Conservation (phyloP, 2,113 vertebrate species). For the Sclerurus mexicanus region DNA sequence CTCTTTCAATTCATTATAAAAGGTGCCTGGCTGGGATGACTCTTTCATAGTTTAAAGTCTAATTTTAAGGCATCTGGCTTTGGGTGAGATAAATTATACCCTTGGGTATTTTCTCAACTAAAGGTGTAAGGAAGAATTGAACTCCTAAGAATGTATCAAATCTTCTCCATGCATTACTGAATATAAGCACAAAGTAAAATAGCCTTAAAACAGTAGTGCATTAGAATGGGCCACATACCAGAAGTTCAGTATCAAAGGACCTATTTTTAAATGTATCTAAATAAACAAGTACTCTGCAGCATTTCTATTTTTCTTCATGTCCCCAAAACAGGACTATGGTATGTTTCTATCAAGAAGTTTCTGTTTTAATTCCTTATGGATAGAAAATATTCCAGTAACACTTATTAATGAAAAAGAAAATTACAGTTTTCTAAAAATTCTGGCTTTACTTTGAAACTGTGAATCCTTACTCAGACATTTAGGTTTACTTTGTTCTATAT, state of each 20-base stretch:
- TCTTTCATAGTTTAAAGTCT: not conserved
- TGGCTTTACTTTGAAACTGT: not conserved
- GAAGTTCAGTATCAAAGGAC: conserved; percentile 29
- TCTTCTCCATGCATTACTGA: not conserved
- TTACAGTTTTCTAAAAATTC: not conserved
- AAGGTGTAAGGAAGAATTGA: not conserved
- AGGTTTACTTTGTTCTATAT: not conserved
- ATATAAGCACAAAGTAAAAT: not conserved
- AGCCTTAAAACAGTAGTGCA: not conserved
- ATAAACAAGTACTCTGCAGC: not conserved
- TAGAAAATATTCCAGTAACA: not conserved
- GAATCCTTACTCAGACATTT: not conserved
- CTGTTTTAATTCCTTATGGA: not conserved
- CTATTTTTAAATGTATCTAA: conserved; percentile 42
- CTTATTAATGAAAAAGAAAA: not conserved
- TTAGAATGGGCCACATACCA: not conserved
- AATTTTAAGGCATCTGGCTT: not conserved
- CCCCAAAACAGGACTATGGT: not conserved
- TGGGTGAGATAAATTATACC: not conserved
- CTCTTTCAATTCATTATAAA: not conserved
- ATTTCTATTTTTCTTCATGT: not conserved
- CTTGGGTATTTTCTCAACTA: not conserved
- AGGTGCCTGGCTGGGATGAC: not conserved
- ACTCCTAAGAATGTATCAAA: not conserved
- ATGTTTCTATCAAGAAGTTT: not conserved